phyloP scores from a whole-genome alignment of 2,888 invertebrate species.

The Escarpia spicata region DNA sequence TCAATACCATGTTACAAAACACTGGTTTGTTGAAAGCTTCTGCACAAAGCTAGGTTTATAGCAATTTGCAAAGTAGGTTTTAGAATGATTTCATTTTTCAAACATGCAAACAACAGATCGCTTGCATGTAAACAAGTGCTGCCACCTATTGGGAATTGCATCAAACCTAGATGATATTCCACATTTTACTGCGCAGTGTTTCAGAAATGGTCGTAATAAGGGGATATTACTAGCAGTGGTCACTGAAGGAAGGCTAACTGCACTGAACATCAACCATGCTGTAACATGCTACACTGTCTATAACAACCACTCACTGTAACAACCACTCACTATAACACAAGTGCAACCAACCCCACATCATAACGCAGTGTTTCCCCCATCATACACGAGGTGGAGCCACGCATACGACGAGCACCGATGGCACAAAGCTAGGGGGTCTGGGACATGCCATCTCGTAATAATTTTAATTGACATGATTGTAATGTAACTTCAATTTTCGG shows the following conservation, averaged over 20 bases:
- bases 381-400: too few species aligned
- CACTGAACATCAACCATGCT: not conserved
- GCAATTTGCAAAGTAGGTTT: too few species aligned
- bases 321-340: not conserved
- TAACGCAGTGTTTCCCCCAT: too few species aligned
- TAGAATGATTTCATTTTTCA: not conserved
- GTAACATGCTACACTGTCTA: conserved; percentile 7
- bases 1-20: too few species aligned
- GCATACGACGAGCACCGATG: too few species aligned
- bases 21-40: not conserved
- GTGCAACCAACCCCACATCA: not conserved
- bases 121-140: not conserved
- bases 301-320: not conserved
- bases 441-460: too few species aligned
- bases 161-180: not conserved
- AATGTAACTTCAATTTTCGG: too few species aligned
- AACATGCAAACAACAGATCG: not conserved
- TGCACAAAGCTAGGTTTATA: not conserved
- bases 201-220: too few species aligned
- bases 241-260: not conserved
- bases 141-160: not conserved
- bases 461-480: too few species aligned
- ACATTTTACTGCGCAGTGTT: not conserved
- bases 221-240: not conserved
- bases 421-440: too few species aligned